Conservation (phyloP, 2,113 vertebrate species). For the Hippoglossus stenolepis region DNA sequence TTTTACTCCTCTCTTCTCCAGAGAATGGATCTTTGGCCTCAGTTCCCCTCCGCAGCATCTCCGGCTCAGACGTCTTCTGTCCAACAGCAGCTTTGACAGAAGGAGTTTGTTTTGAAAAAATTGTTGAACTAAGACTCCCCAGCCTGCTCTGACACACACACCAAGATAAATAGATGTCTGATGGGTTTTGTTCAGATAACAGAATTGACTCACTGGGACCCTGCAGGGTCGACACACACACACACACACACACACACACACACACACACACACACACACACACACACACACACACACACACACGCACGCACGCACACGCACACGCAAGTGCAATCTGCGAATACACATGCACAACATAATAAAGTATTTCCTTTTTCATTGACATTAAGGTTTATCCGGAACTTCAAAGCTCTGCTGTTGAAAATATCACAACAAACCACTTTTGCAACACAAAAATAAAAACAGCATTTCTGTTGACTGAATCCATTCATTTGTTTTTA, state of each 20-base stretch:
- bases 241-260: not conserved
- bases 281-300: too few species aligned
- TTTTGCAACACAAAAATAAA: too few species aligned
- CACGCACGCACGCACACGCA: too few species aligned
- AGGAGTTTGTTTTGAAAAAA: constrained; percentile 53
- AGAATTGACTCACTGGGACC: constrained; percentile 35
- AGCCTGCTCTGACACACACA: constrained; percentile 59
- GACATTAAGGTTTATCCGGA: not conserved
- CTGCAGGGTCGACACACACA: not conserved
- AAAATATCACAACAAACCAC: too few species aligned
- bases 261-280: too few species aligned
- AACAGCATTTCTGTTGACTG: too few species aligned
- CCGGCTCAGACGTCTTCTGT: constrained; percentile 17
- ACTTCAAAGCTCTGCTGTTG: not conserved
- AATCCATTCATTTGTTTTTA: too few species aligned
- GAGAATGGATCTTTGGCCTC: constrained; percentile 30
- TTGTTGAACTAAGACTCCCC: constrained; percentile 59
- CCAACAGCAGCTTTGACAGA: constrained; percentile 41
- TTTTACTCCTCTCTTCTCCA: constrained; percentile 7
- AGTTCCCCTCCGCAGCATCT: constrained; percentile 4
- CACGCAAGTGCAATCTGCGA: not conserved
- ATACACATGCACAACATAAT: not conserved
- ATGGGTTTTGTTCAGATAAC: constrained; percentile 61
- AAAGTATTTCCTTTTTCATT: not conserved
- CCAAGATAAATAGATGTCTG: constrained; percentile 62